Conservation (phyloP, 2,888 invertebrate genomes). For the Oegoconia quadripuncta region DNA sequence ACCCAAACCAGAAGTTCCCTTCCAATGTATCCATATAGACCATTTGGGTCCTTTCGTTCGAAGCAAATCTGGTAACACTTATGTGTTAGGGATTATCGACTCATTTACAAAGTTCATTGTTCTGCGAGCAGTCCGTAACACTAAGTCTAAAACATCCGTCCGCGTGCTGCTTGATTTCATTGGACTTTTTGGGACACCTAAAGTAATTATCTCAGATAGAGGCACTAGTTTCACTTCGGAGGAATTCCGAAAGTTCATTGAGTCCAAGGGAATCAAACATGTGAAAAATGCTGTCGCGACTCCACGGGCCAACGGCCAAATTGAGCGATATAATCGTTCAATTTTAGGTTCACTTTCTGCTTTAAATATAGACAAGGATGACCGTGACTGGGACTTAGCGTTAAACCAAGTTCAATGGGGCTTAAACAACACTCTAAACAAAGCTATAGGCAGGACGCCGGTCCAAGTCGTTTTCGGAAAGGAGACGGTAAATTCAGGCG, state of each 20-base stretch:
- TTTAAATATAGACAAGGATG: background rate
- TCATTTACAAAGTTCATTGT: slow-evolving; percentile 15
- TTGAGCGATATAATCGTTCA: slow-evolving; percentile 13
- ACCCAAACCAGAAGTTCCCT: slow-evolving; percentile 9
- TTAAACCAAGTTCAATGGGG: slow-evolving; percentile 10
- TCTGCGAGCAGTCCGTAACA: background rate
- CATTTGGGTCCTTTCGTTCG: slow-evolving; percentile 20
- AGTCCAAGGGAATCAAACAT: slow-evolving; percentile 15
- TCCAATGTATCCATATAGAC: slow-evolving; percentile 15
- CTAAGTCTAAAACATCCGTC: background rate
- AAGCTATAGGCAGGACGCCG: slow-evolving; percentile 4
- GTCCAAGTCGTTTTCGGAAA: slow-evolving; percentile 3
- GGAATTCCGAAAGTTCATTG: background rate
- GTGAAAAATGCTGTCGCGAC: slow-evolving; percentile 25
- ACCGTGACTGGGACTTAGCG: slow-evolving; percentile 8
- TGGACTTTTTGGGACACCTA: background rate
- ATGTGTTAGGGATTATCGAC: slow-evolving; percentile 20
- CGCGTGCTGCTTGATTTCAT: background rate
- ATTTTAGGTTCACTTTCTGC: slow-evolving; percentile 2
- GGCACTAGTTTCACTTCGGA: background rate
- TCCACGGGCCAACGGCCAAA: slow-evolving; percentile 30
- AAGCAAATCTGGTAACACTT: no score
- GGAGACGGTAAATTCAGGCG: background rate
- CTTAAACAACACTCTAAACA: slow-evolving; percentile 12
- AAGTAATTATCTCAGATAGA: background rate